Evolutionary conservation across 2,797 vertebrate genomes (phyloP).

Genomic region (Sylvilagus floridanus): DNA sequence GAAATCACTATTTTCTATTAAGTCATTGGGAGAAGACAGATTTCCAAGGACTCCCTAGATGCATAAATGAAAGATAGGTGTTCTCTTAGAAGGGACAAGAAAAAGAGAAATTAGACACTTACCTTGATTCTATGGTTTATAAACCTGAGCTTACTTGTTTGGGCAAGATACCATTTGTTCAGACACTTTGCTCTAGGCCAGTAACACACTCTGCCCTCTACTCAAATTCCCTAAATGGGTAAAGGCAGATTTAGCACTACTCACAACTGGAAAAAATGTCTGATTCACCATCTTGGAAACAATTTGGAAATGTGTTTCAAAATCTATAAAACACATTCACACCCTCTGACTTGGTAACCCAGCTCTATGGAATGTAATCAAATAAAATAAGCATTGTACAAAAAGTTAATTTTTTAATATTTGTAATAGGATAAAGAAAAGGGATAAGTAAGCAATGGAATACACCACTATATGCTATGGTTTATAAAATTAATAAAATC

Average conservation of each 20-base stretch:
- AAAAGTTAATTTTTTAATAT: constrained; percentile 30
- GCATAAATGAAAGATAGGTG: neutral
- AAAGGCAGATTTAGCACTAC: neutral
- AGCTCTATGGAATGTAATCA: constrained; percentile 1
- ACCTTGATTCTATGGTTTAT: neutral
- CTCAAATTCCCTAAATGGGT: neutral
- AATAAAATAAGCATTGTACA: neutral
- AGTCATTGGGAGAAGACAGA: neutral
- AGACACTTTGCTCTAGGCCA: neutral
- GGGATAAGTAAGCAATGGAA: neutral
- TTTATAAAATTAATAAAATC: neutral
- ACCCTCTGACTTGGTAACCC: neutral
- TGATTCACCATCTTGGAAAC: neutral
- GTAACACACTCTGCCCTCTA: neutral
- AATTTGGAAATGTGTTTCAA: constrained; percentile 28
- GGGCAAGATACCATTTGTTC: neutral
- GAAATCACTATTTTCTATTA: constrained; percentile 23
- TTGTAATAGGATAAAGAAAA: constrained; percentile 5
- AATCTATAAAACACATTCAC: neutral
- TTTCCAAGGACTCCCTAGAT: constrained; percentile 18
- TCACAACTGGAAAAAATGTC: neutral
- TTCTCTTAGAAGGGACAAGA: neutral
- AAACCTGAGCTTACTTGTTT: constrained; percentile 11
- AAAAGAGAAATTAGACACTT: neutral
- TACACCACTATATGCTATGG: neutral